Conservation (phyloP, 2,113 vertebrate genomes). For the Xenus cinereus region DNA sequence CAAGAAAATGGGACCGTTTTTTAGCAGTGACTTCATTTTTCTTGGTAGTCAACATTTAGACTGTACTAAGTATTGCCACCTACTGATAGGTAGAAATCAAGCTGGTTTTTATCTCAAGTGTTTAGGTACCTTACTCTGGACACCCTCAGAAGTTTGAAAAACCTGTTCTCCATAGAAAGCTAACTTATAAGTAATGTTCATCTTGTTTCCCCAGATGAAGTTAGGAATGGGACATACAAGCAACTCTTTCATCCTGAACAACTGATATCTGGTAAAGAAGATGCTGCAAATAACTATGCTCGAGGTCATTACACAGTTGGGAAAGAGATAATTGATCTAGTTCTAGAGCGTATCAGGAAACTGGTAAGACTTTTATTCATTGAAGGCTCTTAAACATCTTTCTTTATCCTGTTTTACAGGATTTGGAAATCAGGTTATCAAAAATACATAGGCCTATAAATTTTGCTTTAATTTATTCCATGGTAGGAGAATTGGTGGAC, state of each 20-base stretch:
- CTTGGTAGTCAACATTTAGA: neutral
- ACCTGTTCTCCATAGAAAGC: neutral
- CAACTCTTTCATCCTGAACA: slow-evolving; percentile 87
- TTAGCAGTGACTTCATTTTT: neutral
- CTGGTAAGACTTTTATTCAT: slow-evolving; percentile 69
- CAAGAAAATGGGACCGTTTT: neutral
- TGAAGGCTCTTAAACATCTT: neutral
- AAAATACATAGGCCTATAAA: neutral
- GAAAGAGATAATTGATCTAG: slow-evolving; percentile 83
- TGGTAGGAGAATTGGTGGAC: neutral
- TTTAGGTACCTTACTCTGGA: neutral
- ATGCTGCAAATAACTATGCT: slow-evolving; percentile 89
- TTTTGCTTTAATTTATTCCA: neutral
- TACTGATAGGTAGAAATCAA: neutral
- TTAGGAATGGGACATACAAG: slow-evolving; percentile 78
- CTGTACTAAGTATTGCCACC: neutral
- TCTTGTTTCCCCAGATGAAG: slow-evolving; percentile 75
- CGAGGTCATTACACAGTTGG: slow-evolving; percentile 86
- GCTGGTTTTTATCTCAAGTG: neutral
- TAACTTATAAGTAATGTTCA: neutral
- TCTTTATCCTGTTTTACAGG: neutral
- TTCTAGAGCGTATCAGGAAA: slow-evolving; percentile 82
- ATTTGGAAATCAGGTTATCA: neutral
- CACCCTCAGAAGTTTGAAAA: neutral
- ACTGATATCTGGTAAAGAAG: slow-evolving; percentile 88